phyloP scores from a whole-genome alignment of 2,888 invertebrate genomes.

The Linyphia triangularis region DNA sequence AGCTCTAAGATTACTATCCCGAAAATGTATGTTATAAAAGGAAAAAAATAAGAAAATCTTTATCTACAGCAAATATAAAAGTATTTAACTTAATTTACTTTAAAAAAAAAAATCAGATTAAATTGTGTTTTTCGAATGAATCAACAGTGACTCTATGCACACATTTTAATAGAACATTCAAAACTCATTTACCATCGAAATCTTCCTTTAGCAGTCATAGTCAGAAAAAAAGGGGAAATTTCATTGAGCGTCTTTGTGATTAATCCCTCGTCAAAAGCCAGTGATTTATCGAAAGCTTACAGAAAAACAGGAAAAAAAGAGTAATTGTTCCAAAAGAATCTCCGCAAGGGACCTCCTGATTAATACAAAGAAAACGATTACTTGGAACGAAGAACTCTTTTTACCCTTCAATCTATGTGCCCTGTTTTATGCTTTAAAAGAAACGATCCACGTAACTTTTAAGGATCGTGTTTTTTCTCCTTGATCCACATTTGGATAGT shows the following conservation, averaged over 20 bases:
- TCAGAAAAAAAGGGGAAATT: too few species aligned
- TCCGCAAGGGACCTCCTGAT: neutral
- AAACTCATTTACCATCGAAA: too few species aligned
- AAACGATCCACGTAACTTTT: constrained; percentile 47
- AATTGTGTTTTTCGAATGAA: too few species aligned
- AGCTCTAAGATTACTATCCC: too few species aligned
- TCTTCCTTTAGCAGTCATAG: too few species aligned
- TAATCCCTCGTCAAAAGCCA: constrained; percentile 34
- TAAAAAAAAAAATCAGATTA: too few species aligned
- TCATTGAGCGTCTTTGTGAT: constrained; percentile 20
- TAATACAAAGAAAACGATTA: constrained; percentile 54
- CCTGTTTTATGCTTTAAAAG: constrained; percentile 26
- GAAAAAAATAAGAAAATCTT: too few species aligned
- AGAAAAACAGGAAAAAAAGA: constrained; percentile 6
- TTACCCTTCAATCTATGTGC: constrained; percentile 15
- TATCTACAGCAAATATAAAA: too few species aligned
- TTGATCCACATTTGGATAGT: neutral
- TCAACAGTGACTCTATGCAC: too few species aligned
- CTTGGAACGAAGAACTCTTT: neutral
- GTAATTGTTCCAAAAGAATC: constrained; percentile 46
- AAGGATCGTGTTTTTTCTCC: constrained; percentile 17
- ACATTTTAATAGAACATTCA: too few species aligned
- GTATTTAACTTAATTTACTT: too few species aligned
- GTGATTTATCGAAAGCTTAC: constrained; percentile 40
- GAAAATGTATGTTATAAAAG: too few species aligned